These are phyloP conservation scores for Aplocera efformata DNA, from an alignment of 2,888 invertebrate species.

Conservation along the genomic window DNA sequence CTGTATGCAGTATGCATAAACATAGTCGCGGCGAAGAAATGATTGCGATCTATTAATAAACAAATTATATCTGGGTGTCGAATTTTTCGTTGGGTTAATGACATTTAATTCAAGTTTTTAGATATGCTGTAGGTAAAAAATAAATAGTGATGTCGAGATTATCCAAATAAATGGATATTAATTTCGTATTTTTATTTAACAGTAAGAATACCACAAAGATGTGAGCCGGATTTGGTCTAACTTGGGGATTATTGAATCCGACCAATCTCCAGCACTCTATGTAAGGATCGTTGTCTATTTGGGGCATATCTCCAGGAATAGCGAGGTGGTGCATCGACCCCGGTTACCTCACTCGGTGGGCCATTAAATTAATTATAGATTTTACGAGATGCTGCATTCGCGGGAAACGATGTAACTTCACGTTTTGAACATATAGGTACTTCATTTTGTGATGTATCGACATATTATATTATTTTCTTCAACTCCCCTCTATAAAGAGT, in stretches of 20 bases:
- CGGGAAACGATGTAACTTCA: conserved; percentile 14
- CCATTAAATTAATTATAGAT: conserved; percentile 61
- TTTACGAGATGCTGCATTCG: conserved; percentile 19
- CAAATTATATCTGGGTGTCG: too few species aligned
- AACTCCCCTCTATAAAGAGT: too few species aligned
- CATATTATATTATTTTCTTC: not conserved
- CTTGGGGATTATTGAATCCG: conserved; percentile 1
- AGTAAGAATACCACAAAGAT: not conserved
- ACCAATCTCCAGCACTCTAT: conserved; percentile 3
- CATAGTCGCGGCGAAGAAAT: not conserved
- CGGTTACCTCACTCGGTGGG: conserved; percentile 42
- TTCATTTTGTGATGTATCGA: not conserved
- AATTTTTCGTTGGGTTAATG: too few species aligned
- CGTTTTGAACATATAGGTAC: conserved; percentile 9
- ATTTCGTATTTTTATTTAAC: too few species aligned
- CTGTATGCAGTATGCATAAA: conserved; percentile 5
- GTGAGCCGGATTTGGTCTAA: not conserved
- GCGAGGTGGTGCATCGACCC: conserved; percentile 51
- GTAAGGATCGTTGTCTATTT: conserved; percentile 30
- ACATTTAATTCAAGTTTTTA: too few species aligned
- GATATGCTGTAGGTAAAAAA: too few species aligned
- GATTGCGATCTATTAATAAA: not conserved
- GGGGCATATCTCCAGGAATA: conserved; percentile 50
- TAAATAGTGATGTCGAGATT: too few species aligned
- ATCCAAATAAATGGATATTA: too few species aligned